Conservation (phyloP, 2,797 vertebrate genomes). For the Cyclura pinguis region DNA sequence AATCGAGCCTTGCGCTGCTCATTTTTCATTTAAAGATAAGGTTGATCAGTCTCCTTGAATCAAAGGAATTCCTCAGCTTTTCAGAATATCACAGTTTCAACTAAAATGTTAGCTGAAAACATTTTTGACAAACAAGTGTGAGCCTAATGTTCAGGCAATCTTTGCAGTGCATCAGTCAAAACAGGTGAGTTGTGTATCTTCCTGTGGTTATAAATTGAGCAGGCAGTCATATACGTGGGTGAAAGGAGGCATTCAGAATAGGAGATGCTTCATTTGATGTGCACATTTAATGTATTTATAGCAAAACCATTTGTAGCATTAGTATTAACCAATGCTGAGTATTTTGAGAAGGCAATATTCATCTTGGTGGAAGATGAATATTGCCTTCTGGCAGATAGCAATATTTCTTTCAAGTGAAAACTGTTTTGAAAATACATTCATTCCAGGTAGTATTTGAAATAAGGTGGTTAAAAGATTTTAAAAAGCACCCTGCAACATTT, state of each 20-base stretch:
- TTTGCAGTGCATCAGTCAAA: slow-evolving; percentile 44
- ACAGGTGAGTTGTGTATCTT: slow-evolving; percentile 27
- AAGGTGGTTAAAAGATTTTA: slow-evolving; percentile 40
- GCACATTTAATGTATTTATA: slow-evolving; percentile 10
- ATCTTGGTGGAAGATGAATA: slow-evolving; percentile 61
- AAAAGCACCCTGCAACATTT: slow-evolving; percentile 61
- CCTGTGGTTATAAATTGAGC: background rate
- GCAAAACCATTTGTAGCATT: slow-evolving; percentile 18
- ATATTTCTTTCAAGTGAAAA: slow-evolving; percentile 59
- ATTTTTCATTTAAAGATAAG: background rate
- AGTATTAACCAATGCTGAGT: slow-evolving; percentile 51
- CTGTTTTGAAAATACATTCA: slow-evolving; percentile 59
- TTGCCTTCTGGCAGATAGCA: slow-evolving; percentile 36
- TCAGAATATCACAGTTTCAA: slow-evolving; percentile 4
- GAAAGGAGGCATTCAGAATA: background rate
- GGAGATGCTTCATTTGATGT: background rate
- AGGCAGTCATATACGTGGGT: background rate
- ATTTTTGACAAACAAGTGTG: slow-evolving; percentile 2
- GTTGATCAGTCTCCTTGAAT: background rate
- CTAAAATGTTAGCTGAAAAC: slow-evolving; percentile 47
- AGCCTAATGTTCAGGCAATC: slow-evolving; percentile 32
- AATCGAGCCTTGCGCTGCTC: background rate
- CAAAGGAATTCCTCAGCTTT: background rate
- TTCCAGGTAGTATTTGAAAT: slow-evolving; percentile 25
- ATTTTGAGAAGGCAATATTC: slow-evolving; percentile 60